phyloP scores from a whole-genome alignment of 2,113 vertebrate species.

The Actenoides lindsayi region DNA sequence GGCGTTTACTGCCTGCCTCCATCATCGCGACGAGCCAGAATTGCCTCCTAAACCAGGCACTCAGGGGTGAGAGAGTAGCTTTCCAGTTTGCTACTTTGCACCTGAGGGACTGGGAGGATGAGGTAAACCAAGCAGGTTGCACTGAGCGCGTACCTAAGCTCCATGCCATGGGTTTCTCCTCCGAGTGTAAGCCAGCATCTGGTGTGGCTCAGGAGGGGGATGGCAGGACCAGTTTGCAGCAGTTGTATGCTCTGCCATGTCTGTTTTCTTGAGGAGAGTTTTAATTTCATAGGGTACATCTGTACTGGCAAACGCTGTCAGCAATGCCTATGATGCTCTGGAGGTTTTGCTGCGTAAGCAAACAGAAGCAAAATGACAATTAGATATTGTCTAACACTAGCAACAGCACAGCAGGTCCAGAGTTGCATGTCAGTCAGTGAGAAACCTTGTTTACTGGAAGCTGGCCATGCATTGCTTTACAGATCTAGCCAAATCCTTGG shows the following conservation, averaged over 20 bases:
- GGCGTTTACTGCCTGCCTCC: background rate
- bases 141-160: background rate
- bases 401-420: slow-evolving; percentile 41
- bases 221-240: background rate
- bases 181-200: background rate
- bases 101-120: background rate
- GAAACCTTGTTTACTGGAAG: slow-evolving; percentile 51
- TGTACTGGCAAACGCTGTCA: slow-evolving; percentile 14
- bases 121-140: background rate
- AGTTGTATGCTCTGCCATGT: background rate
- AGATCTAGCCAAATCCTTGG: slow-evolving; percentile 32
- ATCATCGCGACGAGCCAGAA: background rate
- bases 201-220: background rate
- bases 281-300: background rate
- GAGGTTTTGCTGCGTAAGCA: slow-evolving; percentile 2
- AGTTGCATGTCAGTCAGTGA: slow-evolving; percentile 45
- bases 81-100: background rate
- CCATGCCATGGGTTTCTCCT: background rate
- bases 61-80: background rate
- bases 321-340: background rate
- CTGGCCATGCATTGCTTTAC: slow-evolving; percentile 10
- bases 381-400: slow-evolving; percentile 30
- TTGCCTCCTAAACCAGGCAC: background rate
- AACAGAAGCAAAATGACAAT: slow-evolving; percentile 57
- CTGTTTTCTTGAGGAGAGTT: background rate